Evolutionary conservation across 2,888 invertebrate genomes (phyloP).

Genomic region (Alsophila aescularia): DNA sequence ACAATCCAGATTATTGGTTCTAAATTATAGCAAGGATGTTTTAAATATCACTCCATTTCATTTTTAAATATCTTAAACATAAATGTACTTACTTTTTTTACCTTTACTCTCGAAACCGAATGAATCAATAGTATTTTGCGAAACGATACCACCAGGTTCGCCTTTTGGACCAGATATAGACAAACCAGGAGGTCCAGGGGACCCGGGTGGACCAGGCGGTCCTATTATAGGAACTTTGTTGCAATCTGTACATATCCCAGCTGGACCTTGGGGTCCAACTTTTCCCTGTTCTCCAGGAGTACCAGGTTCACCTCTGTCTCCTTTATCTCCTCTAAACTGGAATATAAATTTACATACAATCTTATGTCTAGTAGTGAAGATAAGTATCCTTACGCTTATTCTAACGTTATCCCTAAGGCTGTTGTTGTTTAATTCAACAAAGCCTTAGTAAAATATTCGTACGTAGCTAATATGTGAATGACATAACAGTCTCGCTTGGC

Average conservation of each 20-base stretch:
- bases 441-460: too few relatives aligned
- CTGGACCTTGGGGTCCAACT: slow-evolving; percentile 49
- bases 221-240: slow-evolving; percentile 29
- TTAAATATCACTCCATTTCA: too few relatives aligned
- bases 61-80: too few relatives aligned
- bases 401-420: too few relatives aligned
- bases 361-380: too few relatives aligned
- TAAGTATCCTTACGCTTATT: too few relatives aligned
- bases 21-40: too few relatives aligned
- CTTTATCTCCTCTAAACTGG: slow-evolving; percentile 68
- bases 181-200: slow-evolving; percentile 58
- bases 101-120: slow-evolving; percentile 1
- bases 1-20: too few relatives aligned
- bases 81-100: not conserved
- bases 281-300: slow-evolving; percentile 49
- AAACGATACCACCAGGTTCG: slow-evolving; percentile 48
- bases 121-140: not conserved
- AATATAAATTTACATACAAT: too few relatives aligned
- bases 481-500: too few relatives aligned
- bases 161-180: slow-evolving; percentile 66
- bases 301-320: slow-evolving; percentile 59
- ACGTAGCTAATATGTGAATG: too few relatives aligned
- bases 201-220: slow-evolving; percentile 55
- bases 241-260: slow-evolving; percentile 35
- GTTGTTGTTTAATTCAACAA: too few relatives aligned